A percentile compares a stretch with the other conserved stretches of the same genome.
These are phyloP conservation scores for Catharus minimus DNA, from an alignment of 2,113 vertebrate genomes.

Conservation along the genomic window DNA sequence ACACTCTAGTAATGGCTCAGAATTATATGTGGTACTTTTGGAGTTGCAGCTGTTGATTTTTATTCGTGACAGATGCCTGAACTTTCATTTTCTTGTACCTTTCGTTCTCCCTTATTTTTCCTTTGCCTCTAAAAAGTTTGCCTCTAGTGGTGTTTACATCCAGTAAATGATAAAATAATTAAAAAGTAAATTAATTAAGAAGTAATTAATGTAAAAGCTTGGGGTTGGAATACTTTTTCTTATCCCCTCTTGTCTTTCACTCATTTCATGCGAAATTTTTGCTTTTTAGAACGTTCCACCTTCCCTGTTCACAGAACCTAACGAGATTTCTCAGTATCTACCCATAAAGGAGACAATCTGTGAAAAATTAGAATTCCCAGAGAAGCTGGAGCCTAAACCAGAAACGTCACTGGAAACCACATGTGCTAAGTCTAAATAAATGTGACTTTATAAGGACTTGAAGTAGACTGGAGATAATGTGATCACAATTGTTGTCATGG, in stretches of 20 bases:
- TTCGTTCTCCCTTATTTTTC: background rate
- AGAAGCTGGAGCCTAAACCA: slow-evolving; percentile 50
- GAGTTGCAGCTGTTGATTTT: background rate
- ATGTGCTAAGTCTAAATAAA: slow-evolving; percentile 61
- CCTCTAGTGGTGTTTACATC: background rate
- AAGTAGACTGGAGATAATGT: slow-evolving; percentile 29
- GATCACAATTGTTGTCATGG: background rate
- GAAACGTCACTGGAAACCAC: slow-evolving; percentile 32
- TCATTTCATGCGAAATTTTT: slow-evolving; percentile 2
- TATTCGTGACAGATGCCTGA: background rate
- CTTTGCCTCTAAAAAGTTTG: background rate
- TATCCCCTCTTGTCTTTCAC: background rate
- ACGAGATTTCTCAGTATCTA: slow-evolving; percentile 91
- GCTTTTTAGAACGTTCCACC: slow-evolving; percentile 83
- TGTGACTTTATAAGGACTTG: slow-evolving; percentile 10
- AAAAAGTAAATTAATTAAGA: no score
- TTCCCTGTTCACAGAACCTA: slow-evolving; percentile 91
- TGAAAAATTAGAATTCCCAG: slow-evolving; percentile 90
- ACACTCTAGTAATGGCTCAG: background rate
- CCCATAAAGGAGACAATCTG: slow-evolving; percentile 86
- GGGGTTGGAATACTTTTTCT: background rate
- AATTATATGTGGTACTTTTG: background rate
- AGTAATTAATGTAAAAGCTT: background rate
- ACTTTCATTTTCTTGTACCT: background rate
- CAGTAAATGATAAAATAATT: background rate